Conservation (phyloP, 2,888 invertebrate genomes). For the Oligia fasciuncula region DNA sequence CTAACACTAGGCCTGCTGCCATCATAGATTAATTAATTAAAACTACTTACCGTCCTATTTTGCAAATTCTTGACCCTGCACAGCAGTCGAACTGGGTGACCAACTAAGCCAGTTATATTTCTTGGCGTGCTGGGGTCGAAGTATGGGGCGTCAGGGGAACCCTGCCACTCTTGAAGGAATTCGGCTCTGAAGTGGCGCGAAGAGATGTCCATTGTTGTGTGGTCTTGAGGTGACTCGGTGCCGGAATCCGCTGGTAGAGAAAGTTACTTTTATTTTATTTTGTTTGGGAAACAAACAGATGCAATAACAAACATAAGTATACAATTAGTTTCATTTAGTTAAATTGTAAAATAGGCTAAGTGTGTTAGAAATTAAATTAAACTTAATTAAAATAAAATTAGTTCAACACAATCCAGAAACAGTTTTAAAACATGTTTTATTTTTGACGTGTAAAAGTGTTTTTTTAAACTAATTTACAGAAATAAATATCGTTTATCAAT, state of each 20-base stretch:
- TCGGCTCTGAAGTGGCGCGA: constrained; percentile 85
- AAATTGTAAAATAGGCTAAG: too few relatives aligned
- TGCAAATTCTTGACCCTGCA: constrained; percentile 96
- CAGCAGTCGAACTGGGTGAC: constrained; percentile 94
- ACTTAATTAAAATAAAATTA: too few relatives aligned
- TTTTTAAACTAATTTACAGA: neutral
- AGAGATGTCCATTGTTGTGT: constrained; percentile 84
- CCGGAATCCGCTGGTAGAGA: constrained; percentile 87
- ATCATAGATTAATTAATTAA: neutral
- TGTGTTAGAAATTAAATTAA: too few relatives aligned
- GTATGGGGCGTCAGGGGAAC: constrained; percentile 91
- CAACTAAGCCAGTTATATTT: constrained; percentile 96
- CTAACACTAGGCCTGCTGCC: too few relatives aligned
- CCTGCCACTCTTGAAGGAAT: constrained; percentile 85
- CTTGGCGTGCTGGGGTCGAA: constrained; percentile 94
- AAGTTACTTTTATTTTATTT: neutral
- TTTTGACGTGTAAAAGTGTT: neutral
- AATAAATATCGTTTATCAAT: neutral
- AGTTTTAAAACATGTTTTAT: neutral
- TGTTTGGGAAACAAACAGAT: too few relatives aligned
- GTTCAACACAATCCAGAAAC: too few relatives aligned
- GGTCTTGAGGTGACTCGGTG: constrained; percentile 90
- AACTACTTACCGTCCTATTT: constrained; percentile 94
- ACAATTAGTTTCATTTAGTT: too few relatives aligned
- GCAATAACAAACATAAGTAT: too few relatives aligned